Evolutionary conservation across 2,797 vertebrate species (phyloP).

Genomic region (Pseudomugil gertrudae): DNA sequence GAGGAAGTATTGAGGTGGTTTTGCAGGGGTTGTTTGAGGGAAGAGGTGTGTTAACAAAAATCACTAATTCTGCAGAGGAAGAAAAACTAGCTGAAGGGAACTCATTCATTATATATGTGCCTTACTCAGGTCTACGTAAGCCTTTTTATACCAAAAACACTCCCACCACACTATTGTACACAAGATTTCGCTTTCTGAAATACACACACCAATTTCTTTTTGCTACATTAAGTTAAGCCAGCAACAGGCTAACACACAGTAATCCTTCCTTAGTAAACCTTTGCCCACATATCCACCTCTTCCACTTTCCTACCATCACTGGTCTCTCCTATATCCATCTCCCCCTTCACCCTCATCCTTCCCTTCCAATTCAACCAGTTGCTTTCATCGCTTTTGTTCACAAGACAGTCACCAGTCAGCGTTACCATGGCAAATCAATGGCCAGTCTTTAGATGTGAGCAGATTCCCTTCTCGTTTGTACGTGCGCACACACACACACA

Average conservation of each 20-base stretch:
- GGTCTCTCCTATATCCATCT: slow-evolving; percentile 18
- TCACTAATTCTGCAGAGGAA: slow-evolving; percentile 71
- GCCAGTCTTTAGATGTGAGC: slow-evolving; percentile 71
- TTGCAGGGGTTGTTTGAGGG: slow-evolving; percentile 36
- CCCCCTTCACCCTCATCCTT: slow-evolving; percentile 5
- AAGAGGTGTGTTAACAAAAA: slow-evolving; percentile 46
- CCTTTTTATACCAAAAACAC: slow-evolving; percentile 68
- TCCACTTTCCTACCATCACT: slow-evolving; percentile 28
- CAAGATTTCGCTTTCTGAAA: slow-evolving; percentile 33
- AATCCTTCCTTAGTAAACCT: slow-evolving; percentile 28
- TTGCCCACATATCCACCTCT: slow-evolving; percentile 29
- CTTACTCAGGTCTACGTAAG: slow-evolving; percentile 73
- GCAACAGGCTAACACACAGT: slow-evolving; percentile 52
- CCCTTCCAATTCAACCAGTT: slow-evolving; percentile 44
- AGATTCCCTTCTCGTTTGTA: slow-evolving; percentile 53
- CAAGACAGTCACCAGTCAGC: slow-evolving; percentile 64
- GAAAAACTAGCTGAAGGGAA: slow-evolving; percentile 66
- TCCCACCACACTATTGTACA: slow-evolving; percentile 47
- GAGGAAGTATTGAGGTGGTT: slow-evolving; percentile 29
- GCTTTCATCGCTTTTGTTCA: slow-evolving; percentile 70
- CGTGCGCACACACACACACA: background rate
- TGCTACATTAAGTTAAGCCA: slow-evolving; percentile 52
- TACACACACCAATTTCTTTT: slow-evolving; percentile 47
- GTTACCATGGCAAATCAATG: slow-evolving; percentile 81
- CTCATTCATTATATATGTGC: slow-evolving; percentile 78